A percentile compares a stretch with the other conserved stretches of the same genome.
Conservation (phyloP, 2,797 vertebrate genomes). For the Ibycter americanus region DNA sequence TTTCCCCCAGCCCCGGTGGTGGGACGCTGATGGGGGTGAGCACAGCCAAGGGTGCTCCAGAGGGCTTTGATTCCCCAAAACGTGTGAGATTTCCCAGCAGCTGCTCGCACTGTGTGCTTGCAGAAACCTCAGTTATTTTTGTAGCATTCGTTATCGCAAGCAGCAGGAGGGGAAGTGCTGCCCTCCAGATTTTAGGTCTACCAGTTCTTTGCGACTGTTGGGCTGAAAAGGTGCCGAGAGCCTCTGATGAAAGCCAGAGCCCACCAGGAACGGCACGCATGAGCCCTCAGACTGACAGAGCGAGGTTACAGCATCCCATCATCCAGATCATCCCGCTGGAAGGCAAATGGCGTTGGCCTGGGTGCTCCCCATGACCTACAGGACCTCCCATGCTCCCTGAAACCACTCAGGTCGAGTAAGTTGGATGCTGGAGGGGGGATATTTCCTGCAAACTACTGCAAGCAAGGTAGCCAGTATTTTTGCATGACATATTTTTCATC, state of each 20-base stretch:
- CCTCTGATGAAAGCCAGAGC: rapidly evolving
- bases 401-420: background rate
- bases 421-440: background rate
- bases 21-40: background rate
- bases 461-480: rapidly evolving
- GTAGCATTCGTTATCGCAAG: background rate
- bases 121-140: background rate
- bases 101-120: rapidly evolving
- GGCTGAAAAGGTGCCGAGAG: background rate
- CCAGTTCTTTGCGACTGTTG: rapidly evolving
- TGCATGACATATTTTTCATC: rapidly evolving
- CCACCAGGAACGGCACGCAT: rapidly evolving
- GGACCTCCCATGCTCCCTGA: background rate
- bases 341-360: rapidly evolving
- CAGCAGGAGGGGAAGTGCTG: background rate
- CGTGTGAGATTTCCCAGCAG: rapidly evolving
- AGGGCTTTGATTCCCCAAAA: background rate
- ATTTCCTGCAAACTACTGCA: background rate
- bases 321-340: background rate
- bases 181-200: background rate
- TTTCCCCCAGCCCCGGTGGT: background rate
- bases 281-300: rapidly evolving
- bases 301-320: background rate
- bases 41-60: rapidly evolving
- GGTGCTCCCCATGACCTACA: background rate